Conservation (phyloP, 1,140 invertebrate genomes). For the Psilanteris sp. region DNA sequence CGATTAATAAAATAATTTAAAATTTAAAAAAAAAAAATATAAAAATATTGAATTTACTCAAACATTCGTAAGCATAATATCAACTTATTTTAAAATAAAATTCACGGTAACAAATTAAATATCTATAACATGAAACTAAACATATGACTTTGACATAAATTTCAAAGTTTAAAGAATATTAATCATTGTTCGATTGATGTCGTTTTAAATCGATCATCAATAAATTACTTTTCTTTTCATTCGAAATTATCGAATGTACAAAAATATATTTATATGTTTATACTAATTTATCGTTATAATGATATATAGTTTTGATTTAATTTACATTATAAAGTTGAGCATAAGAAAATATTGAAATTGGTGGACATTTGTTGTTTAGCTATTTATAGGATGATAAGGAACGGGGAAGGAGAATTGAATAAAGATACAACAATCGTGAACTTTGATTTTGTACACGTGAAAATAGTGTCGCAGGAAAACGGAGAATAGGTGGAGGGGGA, state of each 20-base stretch:
- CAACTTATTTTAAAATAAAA: too few relatives aligned
- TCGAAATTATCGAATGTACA: constrained; percentile 37
- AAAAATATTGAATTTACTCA: too few relatives aligned
- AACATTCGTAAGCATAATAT: too few relatives aligned
- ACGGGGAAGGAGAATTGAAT: neutral
- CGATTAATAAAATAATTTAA: too few relatives aligned
- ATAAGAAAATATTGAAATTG: constrained; percentile 28
- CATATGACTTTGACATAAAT: too few relatives aligned
- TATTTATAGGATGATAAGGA: neutral
- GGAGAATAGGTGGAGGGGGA: constrained; percentile 1
- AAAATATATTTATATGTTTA: constrained; percentile 39
- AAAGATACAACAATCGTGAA: constrained; percentile 13
- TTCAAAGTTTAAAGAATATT: neutral
- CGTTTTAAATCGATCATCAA: neutral
- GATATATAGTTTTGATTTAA: constrained; percentile 3
- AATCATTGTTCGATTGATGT: neutral
- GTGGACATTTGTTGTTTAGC: neutral
- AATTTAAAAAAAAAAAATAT: too few relatives aligned
- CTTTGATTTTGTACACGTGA: constrained; percentile 13
- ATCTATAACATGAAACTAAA: too few relatives aligned
- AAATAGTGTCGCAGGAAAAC: too few relatives aligned
- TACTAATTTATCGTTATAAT: constrained; percentile 6
- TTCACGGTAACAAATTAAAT: too few relatives aligned
- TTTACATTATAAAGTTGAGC: constrained; percentile 42
- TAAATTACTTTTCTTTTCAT: constrained; percentile 14